Evolutionary conservation across 2,113 vertebrate genomes (phyloP), one percentile per base, ranked within the genome.

Genomic region (Cheilinus undulatus): DNA sequence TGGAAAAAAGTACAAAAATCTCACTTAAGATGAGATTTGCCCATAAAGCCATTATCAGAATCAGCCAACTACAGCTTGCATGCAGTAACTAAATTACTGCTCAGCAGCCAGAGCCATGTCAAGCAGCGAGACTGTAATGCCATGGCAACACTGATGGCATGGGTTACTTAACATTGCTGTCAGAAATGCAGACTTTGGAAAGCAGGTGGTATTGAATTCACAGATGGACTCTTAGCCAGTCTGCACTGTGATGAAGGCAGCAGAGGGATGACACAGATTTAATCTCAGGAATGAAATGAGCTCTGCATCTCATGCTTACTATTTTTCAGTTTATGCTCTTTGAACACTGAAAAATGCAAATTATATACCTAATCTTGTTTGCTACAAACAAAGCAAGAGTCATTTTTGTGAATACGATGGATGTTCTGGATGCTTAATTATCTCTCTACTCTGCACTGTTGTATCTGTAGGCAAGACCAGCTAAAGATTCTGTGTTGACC

Each of bases 81-180:
- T 84, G 86, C 87, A 83, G 87, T 15, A 64, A 82, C 84, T 83
- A 61, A 82, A 89, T 90, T 83, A 85, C 76, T 80, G 80, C 78
- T 72, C 54, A 85, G 86, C 73, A 83, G 86, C 74, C 70, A 68
- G 72, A 83, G 70, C 75, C 81, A 76, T 89, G 80, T 80, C 65
- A 68, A 82, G 86, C 82, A 30, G 73, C 8, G 38, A 82, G 78
- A 78, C 76, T 83, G 76, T 67, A 64, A 70, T 76, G 51, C 86
- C 86, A 88, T 91, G 86, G 87, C 84, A 92, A 90, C 89, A 69
- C 72, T 67, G 82, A 79, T 73, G 86, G 84, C 81, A 89, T 81
- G 84, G 76, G 74, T 81, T 89, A 76, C 73, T 86, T 69, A 73
- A 80, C 71, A 80, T 83, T 78, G 82, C 80, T 76, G 80, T 81